Conservation (phyloP, 64 coral and sea anemone genomes). For the Montipora efflorescens region DNA sequence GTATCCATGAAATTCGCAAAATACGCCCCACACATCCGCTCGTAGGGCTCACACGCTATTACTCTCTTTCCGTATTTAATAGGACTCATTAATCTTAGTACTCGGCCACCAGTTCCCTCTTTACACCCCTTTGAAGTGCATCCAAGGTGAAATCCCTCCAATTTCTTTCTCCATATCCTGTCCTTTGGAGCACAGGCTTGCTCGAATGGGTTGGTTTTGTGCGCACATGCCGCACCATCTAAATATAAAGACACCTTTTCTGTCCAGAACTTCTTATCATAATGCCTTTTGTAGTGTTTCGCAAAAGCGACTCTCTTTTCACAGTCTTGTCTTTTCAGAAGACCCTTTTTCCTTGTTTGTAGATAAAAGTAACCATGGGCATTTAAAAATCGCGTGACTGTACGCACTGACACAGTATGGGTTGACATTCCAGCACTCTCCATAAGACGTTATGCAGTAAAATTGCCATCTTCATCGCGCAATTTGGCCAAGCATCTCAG, state of each 20-base stretch:
- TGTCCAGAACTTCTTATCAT: background rate
- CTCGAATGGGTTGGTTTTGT: conserved; percentile 46
- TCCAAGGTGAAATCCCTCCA: conserved; percentile 6
- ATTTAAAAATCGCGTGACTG: background rate
- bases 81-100: conserved; percentile 17
- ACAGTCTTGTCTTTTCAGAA: background rate
- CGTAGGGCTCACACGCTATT: background rate
- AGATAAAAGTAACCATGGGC: background rate
- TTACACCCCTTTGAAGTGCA: conserved; percentile 43
- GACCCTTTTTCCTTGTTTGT: background rate
- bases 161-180: conserved; percentile 10
- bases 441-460: too few species aligned
- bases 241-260: conserved; percentile 8
- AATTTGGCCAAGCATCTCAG: too few species aligned
- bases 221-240: conserved; percentile 20
- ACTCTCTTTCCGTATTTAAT: conserved; percentile 9
- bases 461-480: too few species aligned
- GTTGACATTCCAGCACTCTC: too few species aligned
- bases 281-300: background rate
- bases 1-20: background rate
- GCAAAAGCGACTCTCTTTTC: background rate
- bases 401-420: background rate
- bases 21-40: background rate
- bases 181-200: conserved; percentile 18
- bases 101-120: background rate